Base-by-base conservation (phyloP, 2,797 vertebrate genomes). In the Hydrolagus colliei region DNA sequence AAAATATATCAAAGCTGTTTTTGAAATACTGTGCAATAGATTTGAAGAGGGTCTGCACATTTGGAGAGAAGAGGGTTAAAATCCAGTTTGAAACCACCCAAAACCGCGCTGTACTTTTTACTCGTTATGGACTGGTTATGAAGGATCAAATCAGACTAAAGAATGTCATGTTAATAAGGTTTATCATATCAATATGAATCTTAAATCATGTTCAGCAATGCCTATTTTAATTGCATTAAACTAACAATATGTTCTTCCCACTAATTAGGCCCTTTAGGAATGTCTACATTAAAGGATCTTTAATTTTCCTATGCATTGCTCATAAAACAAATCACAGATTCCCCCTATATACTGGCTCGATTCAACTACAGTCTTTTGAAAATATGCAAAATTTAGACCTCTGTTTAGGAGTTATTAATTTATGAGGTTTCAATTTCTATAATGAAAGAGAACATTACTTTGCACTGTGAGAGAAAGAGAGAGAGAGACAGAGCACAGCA, bases 201-300 rank as follows among this genome's bases (percentile, higher is more conserved):
- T 71, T 84, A 84, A 84, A 84, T 84, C 79, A 71, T 84, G 79
- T 84, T 84, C 79, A 84, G 79, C 79, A 84, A 68, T 84, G 79
- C 79, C 79, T 84, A 35, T 84, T 84, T 84, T 84, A 84, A 84
- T 84, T 84, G 79, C 79, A 84, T 84, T 84, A 84, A 84, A 84
- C 79, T 84, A 84, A 84, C 79, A 84, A 84, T 84, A 84, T 84
- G 79, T 63, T 84, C 79, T 84, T 84, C 71, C 79, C 79, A 84
- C 79, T 84, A 84, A 84, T 84, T 84, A 84, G 79, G 79, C 79
- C 79, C 79, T 84, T 84, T 84, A 84, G 79, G 79, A 71, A 84
- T 84, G 79, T 84, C 79, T 84, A 84, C 79, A 84, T 84, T 84
- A 84, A 84, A 84, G 79, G 67, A 84, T 84, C 65, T 71, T 84